Evolutionary conservation across 1,140 invertebrate species (phyloP).

Genomic region (Cotesia chilonis): DNA sequence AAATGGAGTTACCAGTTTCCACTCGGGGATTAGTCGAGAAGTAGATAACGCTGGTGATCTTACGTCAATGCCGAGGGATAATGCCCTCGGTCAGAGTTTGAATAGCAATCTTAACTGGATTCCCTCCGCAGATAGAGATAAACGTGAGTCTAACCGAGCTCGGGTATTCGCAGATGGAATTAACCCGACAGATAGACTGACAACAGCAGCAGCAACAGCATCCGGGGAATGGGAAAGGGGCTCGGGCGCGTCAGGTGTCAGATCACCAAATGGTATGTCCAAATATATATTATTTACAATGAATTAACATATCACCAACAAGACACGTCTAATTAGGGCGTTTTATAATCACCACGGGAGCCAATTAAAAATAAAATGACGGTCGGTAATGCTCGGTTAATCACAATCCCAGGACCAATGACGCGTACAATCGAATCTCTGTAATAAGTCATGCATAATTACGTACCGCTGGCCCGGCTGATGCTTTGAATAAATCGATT

Average conservation of each 20-base stretch:
- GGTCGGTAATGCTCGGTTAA: not conserved
- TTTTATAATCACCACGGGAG: not conserved
- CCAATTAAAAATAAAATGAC: constrained; percentile 3
- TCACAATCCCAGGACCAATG: not conserved
- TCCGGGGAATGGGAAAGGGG: too few species aligned
- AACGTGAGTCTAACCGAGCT: too few species aligned
- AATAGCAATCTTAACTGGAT: too few species aligned
- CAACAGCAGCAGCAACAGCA: too few species aligned
- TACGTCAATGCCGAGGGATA: too few species aligned
- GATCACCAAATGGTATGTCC: constrained; percentile 37
- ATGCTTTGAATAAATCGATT: constrained; percentile 20
- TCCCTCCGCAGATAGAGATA: too few species aligned
- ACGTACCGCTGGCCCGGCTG: not conserved
- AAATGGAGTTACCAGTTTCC: constrained; percentile 14
- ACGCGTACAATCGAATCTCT: constrained; percentile 14
- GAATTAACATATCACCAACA: not conserved
- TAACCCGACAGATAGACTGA: too few species aligned
- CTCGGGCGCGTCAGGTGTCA: constrained; percentile 38
- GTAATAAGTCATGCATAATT: constrained; percentile 27
- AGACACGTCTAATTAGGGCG: too few species aligned
- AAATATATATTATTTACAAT: constrained; percentile 14
- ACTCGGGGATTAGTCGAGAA: too few species aligned
- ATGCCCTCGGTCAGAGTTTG: too few species aligned
- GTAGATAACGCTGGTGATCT: too few species aligned
- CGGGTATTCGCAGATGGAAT: too few species aligned